These are phyloP conservation scores for Hemibagrus guttatus DNA, from an alignment of 2,797 vertebrate genomes.

Conservation along the genomic window DNA sequence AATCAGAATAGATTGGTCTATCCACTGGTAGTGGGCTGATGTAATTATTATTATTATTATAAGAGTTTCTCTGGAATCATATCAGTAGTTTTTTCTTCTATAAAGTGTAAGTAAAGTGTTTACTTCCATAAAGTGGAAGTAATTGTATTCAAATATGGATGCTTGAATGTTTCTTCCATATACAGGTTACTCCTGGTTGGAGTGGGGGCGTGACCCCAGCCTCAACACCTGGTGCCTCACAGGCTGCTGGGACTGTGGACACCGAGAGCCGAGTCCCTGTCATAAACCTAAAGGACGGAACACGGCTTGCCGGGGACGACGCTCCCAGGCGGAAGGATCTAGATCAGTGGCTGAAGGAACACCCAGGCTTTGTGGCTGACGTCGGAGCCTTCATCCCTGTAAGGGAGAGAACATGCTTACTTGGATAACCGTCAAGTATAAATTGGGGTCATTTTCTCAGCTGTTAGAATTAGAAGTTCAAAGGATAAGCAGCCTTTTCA, in stretches of 20 bases:
- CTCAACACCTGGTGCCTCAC: constrained; percentile 70
- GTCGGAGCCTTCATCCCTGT: constrained; percentile 94
- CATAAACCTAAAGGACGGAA: constrained; percentile 97
- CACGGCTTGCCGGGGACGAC: constrained; percentile 94
- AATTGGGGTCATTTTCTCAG: background rate
- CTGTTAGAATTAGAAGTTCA: background rate
- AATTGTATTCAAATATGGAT: background rate
- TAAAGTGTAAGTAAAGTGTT: background rate
- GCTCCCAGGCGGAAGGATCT: constrained; percentile 92
- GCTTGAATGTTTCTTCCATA: constrained; percentile 28
- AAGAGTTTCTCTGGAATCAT: too few relatives aligned
- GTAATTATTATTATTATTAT: background rate
- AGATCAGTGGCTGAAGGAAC: constrained; percentile 92
- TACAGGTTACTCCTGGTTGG: constrained; percentile 82
- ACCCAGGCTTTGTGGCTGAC: constrained; percentile 96
- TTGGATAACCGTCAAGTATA: background rate
- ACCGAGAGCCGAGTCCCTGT: constrained; percentile 90
- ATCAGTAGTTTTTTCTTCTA: background rate
- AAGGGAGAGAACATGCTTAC: constrained; percentile 57
- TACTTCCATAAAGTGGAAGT: background rate
- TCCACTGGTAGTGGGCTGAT: background rate
- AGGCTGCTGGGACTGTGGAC: constrained; percentile 76
- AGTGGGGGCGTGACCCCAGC: constrained; percentile 80
- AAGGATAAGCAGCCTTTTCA: background rate
- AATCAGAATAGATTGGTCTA: background rate